Percentiles rank a stretch among this genome's conserved stretches.
Evolutionary conservation across 2,113 vertebrate genomes (phyloP).

Genomic region (Benitochromis conjunctus): DNA sequence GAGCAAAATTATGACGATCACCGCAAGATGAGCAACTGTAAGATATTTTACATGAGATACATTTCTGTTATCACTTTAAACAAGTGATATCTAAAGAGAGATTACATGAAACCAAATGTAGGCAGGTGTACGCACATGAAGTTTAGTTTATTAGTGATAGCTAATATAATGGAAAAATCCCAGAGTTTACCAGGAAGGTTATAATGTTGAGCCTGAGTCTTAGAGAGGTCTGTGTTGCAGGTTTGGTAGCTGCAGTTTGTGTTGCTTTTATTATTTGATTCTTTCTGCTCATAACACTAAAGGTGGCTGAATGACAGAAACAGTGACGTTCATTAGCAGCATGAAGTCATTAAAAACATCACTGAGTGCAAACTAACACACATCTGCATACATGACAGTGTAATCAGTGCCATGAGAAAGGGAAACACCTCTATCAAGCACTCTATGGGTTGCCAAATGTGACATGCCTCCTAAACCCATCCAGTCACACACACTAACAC

Average conservation of each 20-base stretch:
- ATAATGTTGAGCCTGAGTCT: background rate
- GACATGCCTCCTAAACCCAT: background rate
- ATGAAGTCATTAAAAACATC: background rate
- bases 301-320: background rate
- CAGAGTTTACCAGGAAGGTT: background rate
- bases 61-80: fast-evolving
- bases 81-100: background rate
- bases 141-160: fast-evolving
- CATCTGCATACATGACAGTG: background rate
- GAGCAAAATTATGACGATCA: background rate
- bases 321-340: background rate
- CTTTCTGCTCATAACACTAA: background rate
- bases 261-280: background rate
- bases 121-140: background rate
- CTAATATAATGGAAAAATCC: background rate
- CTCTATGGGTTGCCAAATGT: background rate
- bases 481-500: background rate
- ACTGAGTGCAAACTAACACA: background rate
- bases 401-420: background rate
- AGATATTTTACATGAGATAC: background rate
- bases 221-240: background rate
- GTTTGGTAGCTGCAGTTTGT: background rate
- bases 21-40: background rate
- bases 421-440: background rate
- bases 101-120: background rate